These are phyloP conservation scores for Trochalopteron elliotii DNA, from an alignment of 2,113 vertebrate species.

Conservation along the genomic window DNA sequence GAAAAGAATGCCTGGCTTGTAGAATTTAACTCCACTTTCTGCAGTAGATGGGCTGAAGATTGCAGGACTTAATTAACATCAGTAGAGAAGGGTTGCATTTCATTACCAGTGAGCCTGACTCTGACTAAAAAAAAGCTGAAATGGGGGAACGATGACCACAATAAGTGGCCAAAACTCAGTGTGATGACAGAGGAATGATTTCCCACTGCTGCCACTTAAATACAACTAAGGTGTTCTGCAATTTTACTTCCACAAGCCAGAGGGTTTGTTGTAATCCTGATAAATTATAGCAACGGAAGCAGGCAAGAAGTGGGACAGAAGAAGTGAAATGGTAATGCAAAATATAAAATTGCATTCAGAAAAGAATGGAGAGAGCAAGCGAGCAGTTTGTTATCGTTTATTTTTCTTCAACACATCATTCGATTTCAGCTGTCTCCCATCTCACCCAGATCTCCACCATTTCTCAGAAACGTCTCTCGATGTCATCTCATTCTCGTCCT, in stretches of 20 bases:
- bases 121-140: not conserved
- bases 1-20: not conserved
- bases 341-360: conserved; percentile 62
- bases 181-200: not conserved
- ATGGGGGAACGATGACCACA: not conserved
- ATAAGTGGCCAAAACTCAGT: not conserved
- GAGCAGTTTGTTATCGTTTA: conserved; percentile 66
- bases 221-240: conserved; percentile 20
- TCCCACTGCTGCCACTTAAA: not conserved
- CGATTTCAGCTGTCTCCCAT: conserved; percentile 69
- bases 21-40: conserved; percentile 32
- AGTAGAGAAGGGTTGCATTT: not conserved
- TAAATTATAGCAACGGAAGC: conserved; percentile 61
- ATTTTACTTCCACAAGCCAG: conserved; percentile 65
- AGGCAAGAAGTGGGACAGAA: conserved; percentile 51
- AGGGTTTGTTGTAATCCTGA: conserved; percentile 62
- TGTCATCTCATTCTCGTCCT: conserved; percentile 69
- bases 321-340: conserved; percentile 61
- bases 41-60: conserved; percentile 4
- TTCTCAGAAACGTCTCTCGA: conserved; percentile 63
- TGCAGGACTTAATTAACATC: not conserved
- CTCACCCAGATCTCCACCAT: conserved; percentile 62
- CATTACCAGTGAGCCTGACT: not conserved
- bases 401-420: conserved; percentile 69
- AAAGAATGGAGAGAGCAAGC: conserved; percentile 33